Conservation (phyloP, 1,140 invertebrate species). For the Tigriopus japonicus region DNA sequence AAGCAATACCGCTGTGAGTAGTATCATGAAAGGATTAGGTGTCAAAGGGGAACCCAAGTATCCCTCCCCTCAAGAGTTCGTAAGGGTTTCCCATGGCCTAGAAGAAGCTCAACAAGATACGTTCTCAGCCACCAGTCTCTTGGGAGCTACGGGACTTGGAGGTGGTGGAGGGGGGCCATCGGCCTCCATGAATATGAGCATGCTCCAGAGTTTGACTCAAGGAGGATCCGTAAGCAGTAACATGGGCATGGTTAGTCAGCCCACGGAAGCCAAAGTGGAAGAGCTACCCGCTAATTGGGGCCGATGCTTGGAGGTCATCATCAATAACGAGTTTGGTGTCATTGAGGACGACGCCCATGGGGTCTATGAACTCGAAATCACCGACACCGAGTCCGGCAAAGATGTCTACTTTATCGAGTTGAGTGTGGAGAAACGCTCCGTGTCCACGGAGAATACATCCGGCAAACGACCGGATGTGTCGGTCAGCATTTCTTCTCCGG, state of each 20-base stretch:
- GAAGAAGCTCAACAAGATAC: neutral
- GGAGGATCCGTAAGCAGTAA: neutral
- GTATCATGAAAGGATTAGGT: conserved; percentile 8
- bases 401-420: neutral
- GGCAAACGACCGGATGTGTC: neutral
- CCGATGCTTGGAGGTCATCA: conserved; percentile 4
- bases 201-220: neutral
- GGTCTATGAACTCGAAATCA: conserved; percentile 4
- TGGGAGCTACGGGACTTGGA: neutral
- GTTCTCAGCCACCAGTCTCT: neutral
- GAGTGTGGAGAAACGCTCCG: neutral
- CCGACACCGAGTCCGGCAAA: conserved; percentile 2
- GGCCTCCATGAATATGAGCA: neutral
- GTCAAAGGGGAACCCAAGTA: conserved; percentile 5
- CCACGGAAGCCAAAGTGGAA: neutral
- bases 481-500: conserved; percentile 4
- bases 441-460: neutral
- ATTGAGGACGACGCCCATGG: conserved; percentile 5
- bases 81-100: neutral
- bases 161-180: neutral
- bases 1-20: neutral
- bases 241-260: neutral
- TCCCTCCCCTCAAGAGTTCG: conserved; percentile 6
- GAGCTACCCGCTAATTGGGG: neutral
- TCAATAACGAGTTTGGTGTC: neutral